phyloP scores from a whole-genome alignment of 2,113 vertebrate genomes.

The Hyperopisus bebe region DNA sequence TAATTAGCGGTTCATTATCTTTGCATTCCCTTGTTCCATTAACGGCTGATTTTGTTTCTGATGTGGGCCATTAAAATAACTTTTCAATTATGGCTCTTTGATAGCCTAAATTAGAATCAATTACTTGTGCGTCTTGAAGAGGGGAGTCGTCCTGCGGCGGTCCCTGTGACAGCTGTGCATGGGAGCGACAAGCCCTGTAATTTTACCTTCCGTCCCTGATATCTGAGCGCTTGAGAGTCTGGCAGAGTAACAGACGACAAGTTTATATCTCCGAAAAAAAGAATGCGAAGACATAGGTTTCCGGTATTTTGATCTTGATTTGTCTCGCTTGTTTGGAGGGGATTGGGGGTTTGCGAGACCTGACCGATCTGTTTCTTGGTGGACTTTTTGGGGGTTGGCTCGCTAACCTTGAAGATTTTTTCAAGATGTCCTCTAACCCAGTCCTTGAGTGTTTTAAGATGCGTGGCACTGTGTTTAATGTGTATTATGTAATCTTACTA shows the following conservation, averaged over 20 bases:
- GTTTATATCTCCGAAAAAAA: not conserved
- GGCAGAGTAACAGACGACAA: not conserved
- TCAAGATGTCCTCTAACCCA: not conserved
- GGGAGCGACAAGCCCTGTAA: not conserved
- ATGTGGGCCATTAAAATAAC: slow-evolving; percentile 19
- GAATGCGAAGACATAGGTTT: not conserved
- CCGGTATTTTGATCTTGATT: not conserved
- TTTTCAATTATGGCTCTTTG: slow-evolving; percentile 18
- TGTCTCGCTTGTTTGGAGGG: not conserved
- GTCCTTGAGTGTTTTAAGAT: not conserved
- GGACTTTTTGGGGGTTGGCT: not conserved
- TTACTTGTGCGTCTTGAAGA: not conserved
- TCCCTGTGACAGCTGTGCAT: not conserved
- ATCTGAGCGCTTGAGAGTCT: not conserved
- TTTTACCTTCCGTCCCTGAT: not conserved
- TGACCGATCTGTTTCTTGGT: not conserved
- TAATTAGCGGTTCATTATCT: not conserved
- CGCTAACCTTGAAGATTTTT: not conserved
- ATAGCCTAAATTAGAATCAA: slow-evolving; percentile 16
- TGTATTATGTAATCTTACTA: not conserved
- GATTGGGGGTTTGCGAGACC: not conserved
- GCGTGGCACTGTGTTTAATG: not conserved
- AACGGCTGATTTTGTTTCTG: slow-evolving; percentile 14
- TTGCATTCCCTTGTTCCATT: not conserved
- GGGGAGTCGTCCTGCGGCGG: not conserved